Base-by-base conservation (phyloP, 1,140 invertebrate genomes). In the Drosophila sp. region DNA sequence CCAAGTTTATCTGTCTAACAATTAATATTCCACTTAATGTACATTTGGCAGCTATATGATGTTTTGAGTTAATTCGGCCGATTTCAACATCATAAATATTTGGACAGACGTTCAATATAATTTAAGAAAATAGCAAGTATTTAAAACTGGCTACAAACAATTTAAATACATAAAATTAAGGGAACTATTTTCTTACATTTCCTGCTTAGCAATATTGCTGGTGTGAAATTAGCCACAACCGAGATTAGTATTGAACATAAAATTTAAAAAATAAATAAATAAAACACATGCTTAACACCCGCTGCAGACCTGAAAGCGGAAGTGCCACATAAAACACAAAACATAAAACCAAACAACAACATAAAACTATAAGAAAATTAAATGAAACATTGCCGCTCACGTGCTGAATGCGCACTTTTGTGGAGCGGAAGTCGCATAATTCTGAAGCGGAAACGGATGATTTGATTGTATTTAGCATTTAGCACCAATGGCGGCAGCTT, bases 401-500 rank as follows among this genome's bases (percentile, higher is more conserved):
- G 78, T 81, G 82, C 63, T 67, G 48, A 46, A 25, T 38, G 54
- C 32, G 40, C 73, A 80, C n/a, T 72, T 84, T 80, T 58, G 59
- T 43, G 61, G 65, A 81, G 66, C 82, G 82, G 78, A 86, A 86
- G 82, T 86, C 51, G 71, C 75, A 86, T 86, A 86, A 81, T 87
- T 86, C 7, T 46, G 34, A 66, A 82, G 56, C 82, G 82, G 82
- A 86, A 86, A 76, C 61, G 75, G 70, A 82, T 86, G 81, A 86
- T 87, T 86, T 86, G 83, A 86, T 82, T 86, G 66, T 82, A 76
- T 86, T 87, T 76, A 38, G 36, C 13, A 38, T 38, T 38, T 38
- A 72, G 75, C 82, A 66, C 59, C 75, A 66, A 50, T 40, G 64
- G 27, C 67, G 38, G 32, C 16, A 16, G 57, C 81, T 77, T 87